phyloP scores from a whole-genome alignment of 2,888 invertebrate genomes.

The Muscina levida region DNA sequence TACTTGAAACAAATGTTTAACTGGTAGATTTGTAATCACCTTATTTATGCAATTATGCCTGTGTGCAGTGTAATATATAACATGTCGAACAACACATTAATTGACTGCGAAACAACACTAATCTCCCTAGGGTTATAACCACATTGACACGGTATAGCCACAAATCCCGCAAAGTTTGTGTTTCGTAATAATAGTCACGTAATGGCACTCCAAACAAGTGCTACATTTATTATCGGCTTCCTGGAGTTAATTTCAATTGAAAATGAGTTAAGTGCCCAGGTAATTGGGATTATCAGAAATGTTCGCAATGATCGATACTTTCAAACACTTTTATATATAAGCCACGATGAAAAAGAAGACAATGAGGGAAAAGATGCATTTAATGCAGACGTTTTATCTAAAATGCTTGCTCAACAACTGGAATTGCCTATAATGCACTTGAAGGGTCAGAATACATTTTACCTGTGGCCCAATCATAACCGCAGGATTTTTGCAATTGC shows the following conservation, averaged over 20 bases:
- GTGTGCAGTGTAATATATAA: too few species aligned
- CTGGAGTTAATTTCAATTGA: not conserved
- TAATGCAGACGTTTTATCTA: too few species aligned
- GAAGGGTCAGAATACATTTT: conserved; percentile 25
- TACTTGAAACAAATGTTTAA: too few species aligned
- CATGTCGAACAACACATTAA: too few species aligned
- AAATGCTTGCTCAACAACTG: not conserved
- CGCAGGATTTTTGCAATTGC: conserved; percentile 18
- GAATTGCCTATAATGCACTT: conserved; percentile 1
- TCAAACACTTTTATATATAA: not conserved
- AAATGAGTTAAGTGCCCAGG: not conserved
- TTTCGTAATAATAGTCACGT: too few species aligned
- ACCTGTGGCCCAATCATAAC: conserved; percentile 39
- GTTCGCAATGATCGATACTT: not conserved
- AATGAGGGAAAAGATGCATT: not conserved
- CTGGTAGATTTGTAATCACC: too few species aligned
- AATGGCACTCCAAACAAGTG: not conserved
- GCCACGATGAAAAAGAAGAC: not conserved
- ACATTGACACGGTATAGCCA: too few species aligned
- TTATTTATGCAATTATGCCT: too few species aligned
- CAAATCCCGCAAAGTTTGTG: too few species aligned
- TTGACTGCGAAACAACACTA: too few species aligned
- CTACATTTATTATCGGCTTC: not conserved
- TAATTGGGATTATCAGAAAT: not conserved
- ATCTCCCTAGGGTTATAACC: too few species aligned